A percentile compares a stretch with the other conserved stretches of the same genome.
Evolutionary conservation across 1,140 invertebrate genomes (phyloP).

Genomic region (Ephestia elutella): DNA sequence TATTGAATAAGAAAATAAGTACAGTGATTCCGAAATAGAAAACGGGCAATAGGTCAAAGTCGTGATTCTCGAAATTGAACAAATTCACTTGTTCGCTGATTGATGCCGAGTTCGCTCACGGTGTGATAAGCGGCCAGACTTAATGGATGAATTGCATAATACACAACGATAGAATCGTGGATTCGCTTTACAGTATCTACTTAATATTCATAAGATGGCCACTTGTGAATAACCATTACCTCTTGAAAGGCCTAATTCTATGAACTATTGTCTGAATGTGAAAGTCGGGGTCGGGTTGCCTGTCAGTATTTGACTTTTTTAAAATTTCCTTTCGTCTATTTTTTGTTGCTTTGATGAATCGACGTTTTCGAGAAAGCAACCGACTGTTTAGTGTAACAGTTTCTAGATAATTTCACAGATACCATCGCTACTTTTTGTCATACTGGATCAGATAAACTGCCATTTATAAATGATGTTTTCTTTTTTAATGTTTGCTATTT

Average conservation of each 20-base stretch:
- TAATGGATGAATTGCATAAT: slow-evolving; percentile 38
- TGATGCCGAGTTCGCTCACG: background rate
- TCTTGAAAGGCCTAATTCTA: slow-evolving; percentile 29
- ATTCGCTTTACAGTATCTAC: slow-evolving; percentile 22
- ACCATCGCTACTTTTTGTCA: slow-evolving; percentile 1
- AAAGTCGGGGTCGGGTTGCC: slow-evolving; percentile 54
- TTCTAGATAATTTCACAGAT: slow-evolving; percentile 5
- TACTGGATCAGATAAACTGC: background rate
- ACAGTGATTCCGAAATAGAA: slow-evolving; percentile 1
- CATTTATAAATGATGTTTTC: background rate
- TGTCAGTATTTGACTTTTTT: slow-evolving; percentile 39
- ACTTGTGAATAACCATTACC: slow-evolving; percentile 10
- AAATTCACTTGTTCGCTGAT: slow-evolving; percentile 14
- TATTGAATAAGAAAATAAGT: slow-evolving; percentile 1
- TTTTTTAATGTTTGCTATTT: background rate
- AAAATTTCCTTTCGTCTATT: slow-evolving; percentile 17
- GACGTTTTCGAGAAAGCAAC: slow-evolving; percentile 21
- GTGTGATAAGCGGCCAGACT: slow-evolving; percentile 21
- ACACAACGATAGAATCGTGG: slow-evolving; percentile 33
- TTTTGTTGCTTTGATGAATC: slow-evolving; percentile 40
- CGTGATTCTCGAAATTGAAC: slow-evolving; percentile 11
- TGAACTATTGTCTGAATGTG: slow-evolving; percentile 38
- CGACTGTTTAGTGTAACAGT: slow-evolving; percentile 3
- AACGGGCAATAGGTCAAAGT: slow-evolving; percentile 8
- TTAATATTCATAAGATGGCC: slow-evolving; percentile 29